Percentiles rank a stretch among this genome's conserved stretches.
phyloP scores from a whole-genome alignment of 2,113 vertebrate species.

The Todiramphus saurophagus region DNA sequence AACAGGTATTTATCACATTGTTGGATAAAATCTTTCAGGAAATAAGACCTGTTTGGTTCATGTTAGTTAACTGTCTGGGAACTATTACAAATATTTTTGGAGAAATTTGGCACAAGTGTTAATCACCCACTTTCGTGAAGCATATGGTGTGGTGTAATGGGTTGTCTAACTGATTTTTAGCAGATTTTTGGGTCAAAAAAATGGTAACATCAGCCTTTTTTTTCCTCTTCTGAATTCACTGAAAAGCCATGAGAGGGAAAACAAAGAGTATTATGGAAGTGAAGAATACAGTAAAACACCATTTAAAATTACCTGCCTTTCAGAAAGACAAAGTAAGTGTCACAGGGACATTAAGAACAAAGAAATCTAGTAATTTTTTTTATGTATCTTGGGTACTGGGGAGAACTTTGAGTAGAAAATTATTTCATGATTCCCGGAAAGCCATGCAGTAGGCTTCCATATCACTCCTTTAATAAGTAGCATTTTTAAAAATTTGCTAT shows the following conservation, averaged over 20 bases:
- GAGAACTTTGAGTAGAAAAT: not conserved
- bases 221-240: not conserved
- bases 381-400: not conserved
- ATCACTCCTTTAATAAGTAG: not conserved
- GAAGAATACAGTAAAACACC: not conserved
- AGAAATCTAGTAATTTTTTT: not conserved
- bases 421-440: not conserved
- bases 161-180: not conserved
- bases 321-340: not conserved
- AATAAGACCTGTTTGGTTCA: not conserved
- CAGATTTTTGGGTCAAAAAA: not conserved
- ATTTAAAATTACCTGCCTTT: not conserved
- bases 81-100: slow-evolving; percentile 8
- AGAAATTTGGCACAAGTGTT: slow-evolving; percentile 11
- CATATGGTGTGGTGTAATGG: not conserved
- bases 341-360: not conserved
- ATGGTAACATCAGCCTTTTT: not conserved
- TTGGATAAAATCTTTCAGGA: not conserved
- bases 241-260: not conserved
- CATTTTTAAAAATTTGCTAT: not conserved
- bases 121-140: slow-evolving; percentile 10
- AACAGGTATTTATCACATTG: not conserved
- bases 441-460: not conserved
- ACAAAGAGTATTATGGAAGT: not conserved
- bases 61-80: not conserved